Evolutionary conservation across 2,888 invertebrate genomes (phyloP), one percentile per base, ranked within the genome.

Genomic region (Craniophora ligustri): DNA sequence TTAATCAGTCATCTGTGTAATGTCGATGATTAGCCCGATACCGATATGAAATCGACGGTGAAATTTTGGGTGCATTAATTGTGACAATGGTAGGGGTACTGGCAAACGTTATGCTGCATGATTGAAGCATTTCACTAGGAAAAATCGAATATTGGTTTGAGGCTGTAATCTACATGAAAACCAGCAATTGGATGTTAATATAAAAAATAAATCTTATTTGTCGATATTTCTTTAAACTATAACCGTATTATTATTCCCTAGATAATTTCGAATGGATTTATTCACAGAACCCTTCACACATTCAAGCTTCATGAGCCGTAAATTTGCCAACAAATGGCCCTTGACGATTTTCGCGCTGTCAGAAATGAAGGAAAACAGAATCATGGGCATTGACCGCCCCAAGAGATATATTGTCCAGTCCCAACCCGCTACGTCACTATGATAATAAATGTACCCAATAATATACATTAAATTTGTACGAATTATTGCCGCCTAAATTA

Each of bases 1-100:
- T 87, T 87, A 91, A 90, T 90, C 92, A 91, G 74, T 88, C 88
- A 84, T 81, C 88, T 91, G 91, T 90, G 84, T 84, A 88, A 87
- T 85, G 79, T 79, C 76, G 82, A 85, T 87, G 91, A 92, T 92
- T 91, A 90, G 91, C 71, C 61, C 62, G 83, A 84, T 88, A 85
- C 77, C 80, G 75, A 83, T 85, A 86, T 89, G 83, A 87, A 89
- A 89, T 89, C 78, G 85, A 85, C 82, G 76, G 84, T 80, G 82
- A 84, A 84, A 81, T 78, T 85, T 83, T 79, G 59, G 72, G 74
- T 73, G 72, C 72, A 74, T 73, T 71, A 70, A 73, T 68, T 75
- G 51, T 31, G 61, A 73, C 72, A 59, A 64, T 67, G 38, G 53
- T 44, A 58, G 50, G 63, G 50, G 58, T 41, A 49, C 42, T 36